These are phyloP conservation scores for Emydocephalus ijimae DNA, from an alignment of 2,113 vertebrate species.

Conservation along the genomic window DNA sequence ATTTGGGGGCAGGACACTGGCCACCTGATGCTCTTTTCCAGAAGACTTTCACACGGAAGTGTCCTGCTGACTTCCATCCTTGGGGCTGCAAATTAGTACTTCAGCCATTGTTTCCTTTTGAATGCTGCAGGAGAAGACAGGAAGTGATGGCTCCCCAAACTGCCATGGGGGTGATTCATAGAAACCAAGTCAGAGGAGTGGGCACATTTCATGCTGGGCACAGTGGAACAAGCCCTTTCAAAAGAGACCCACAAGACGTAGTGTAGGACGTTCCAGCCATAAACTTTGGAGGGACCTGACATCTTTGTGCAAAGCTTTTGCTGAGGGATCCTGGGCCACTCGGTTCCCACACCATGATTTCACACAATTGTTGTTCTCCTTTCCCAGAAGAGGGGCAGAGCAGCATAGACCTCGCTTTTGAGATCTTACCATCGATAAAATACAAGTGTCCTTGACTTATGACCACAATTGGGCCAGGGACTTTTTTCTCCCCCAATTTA, in stretches of 20 bases:
- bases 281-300: constrained; percentile 30
- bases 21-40: not conserved
- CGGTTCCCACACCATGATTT: not conserved
- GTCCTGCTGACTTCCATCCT: not conserved
- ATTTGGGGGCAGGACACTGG: not conserved
- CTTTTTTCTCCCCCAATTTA: too few relatives aligned
- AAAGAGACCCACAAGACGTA: constrained; percentile 15
- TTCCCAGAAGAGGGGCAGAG: not conserved
- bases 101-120: not conserved
- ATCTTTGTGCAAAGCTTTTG: not conserved
- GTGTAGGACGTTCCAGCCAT: constrained; percentile 22
- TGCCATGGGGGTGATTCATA: not conserved
- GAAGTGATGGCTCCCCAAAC: not conserved
- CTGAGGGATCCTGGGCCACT: not conserved
- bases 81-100: not conserved
- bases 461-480: not conserved
- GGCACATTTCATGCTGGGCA: not conserved
- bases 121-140: not conserved
- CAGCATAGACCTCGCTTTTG: not conserved
- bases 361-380: not conserved
- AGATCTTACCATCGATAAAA: not conserved
- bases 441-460: not conserved
- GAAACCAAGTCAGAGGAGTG: not conserved
- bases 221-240: constrained; percentile 27
- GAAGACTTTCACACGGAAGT: not conserved